Evolutionary conservation across 2,888 invertebrate genomes (phyloP).

Genomic region (Rhimphoctona megacephalus): DNA sequence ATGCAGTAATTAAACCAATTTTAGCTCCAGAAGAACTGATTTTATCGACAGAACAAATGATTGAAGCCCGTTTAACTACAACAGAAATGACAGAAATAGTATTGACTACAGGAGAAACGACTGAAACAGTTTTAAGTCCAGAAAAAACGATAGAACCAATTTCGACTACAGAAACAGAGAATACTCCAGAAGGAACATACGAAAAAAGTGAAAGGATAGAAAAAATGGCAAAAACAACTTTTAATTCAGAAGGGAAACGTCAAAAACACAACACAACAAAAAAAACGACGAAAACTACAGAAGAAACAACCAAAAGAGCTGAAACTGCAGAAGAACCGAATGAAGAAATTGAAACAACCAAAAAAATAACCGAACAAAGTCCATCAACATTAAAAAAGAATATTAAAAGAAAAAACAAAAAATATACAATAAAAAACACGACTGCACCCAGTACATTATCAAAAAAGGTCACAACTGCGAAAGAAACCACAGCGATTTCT

Average conservation of each 20-base stretch:
- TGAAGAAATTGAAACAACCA: no score
- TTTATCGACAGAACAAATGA: background rate
- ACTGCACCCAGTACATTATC: background rate
- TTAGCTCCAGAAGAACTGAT: slow-evolving; percentile 8
- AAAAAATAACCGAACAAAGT: background rate
- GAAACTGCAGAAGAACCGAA: background rate
- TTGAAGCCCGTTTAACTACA: no score
- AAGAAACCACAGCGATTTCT: slow-evolving; percentile 6
- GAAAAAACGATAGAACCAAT: background rate
- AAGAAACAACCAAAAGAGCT: slow-evolving; percentile 5
- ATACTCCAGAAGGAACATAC: background rate
- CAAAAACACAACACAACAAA: background rate
- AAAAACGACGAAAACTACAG: background rate
- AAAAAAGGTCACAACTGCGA: background rate
- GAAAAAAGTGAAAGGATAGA: background rate
- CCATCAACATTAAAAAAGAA: background rate
- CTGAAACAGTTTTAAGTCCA: background rate
- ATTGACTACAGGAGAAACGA: background rate
- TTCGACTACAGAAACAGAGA: slow-evolving; percentile 1
- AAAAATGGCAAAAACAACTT: background rate
- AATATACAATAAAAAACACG: background rate
- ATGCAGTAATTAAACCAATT: background rate
- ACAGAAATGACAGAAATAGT: background rate
- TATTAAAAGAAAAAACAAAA: background rate
- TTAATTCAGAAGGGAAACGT: no score